Conservation (phyloP, 2,888 invertebrate genomes). For the Bembecia ichneumoniformis region DNA sequence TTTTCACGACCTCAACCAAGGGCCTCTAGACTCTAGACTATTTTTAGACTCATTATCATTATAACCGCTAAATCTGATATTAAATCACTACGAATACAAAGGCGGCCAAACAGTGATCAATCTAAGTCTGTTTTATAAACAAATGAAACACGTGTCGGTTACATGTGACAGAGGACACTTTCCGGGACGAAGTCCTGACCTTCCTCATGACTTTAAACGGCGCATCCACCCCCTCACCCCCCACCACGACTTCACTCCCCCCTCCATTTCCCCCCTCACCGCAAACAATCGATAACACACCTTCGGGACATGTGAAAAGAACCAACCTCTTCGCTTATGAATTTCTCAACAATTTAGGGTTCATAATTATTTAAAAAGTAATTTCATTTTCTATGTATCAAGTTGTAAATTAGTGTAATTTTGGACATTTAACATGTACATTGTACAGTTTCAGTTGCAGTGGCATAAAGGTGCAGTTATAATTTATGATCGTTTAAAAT, state of each 20-base stretch:
- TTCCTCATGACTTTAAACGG: slow-evolving; percentile 25
- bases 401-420: not conserved
- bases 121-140: too few relatives aligned
- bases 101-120: too few relatives aligned
- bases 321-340: slow-evolving; percentile 20
- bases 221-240: slow-evolving; percentile 6
- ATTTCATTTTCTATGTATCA: not conserved
- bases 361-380: not conserved
- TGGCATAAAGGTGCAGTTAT: too few relatives aligned
- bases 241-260: slow-evolving; percentile 21
- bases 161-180: slow-evolving; percentile 4
- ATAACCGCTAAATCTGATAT: too few relatives aligned
- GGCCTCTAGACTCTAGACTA: too few relatives aligned
- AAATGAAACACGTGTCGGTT: slow-evolving; percentile 10
- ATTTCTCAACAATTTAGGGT: slow-evolving; percentile 8
- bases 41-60: too few relatives aligned
- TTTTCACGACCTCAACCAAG: too few relatives aligned
- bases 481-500: too few relatives aligned
- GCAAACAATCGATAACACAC: slow-evolving; percentile 42
- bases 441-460: too few relatives aligned
- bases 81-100: too few relatives aligned
- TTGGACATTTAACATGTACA: not conserved
- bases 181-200: slow-evolving; percentile 34
- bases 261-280: slow-evolving; percentile 37
- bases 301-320: slow-evolving; percentile 25